Conservation (phyloP, 2,888 invertebrate species). For the Spialia ferax region DNA sequence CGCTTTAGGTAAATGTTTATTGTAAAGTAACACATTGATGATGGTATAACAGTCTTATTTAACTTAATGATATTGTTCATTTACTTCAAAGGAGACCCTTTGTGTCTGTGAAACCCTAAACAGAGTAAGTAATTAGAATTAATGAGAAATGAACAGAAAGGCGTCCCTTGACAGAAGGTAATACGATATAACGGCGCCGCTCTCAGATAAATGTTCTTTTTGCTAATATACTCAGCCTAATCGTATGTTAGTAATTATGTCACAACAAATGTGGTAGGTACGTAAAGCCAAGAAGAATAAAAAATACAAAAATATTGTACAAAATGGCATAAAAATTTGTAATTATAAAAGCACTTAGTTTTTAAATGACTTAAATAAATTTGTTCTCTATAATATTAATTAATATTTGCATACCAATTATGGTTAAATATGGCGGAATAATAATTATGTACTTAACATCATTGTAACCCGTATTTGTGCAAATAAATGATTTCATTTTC, state of each 20-base stretch:
- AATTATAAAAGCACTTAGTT: too few species aligned
- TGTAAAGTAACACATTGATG: conserved; percentile 40
- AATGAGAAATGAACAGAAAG: conserved; percentile 73
- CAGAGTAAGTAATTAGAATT: conserved; percentile 70
- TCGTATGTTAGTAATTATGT: conserved; percentile 6
- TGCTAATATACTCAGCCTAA: conserved; percentile 16
- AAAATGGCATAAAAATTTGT: too few species aligned
- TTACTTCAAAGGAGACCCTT: conserved; percentile 29
- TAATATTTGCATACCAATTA: too few species aligned
- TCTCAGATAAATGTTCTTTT: conserved; percentile 21
- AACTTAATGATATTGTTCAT: conserved; percentile 30
- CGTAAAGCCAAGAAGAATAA: too few species aligned
- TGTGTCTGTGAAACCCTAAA: conserved; percentile 61
- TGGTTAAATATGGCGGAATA: too few species aligned
- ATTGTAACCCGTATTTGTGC: too few species aligned
- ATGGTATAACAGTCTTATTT: conserved; percentile 12
- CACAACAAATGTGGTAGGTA: not conserved
- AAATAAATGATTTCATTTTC: too few species aligned
- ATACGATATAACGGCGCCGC: conserved; percentile 59
- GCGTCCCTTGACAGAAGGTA: conserved; percentile 68
- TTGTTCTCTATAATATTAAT: too few species aligned
- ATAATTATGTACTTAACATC: too few species aligned
- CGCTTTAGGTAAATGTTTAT: too few species aligned
- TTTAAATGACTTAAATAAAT: too few species aligned
- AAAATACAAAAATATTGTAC: too few species aligned